Evolutionary conservation across 2,797 vertebrate species (phyloP).

Genomic region (Tragelaphus eurycerus): DNA sequence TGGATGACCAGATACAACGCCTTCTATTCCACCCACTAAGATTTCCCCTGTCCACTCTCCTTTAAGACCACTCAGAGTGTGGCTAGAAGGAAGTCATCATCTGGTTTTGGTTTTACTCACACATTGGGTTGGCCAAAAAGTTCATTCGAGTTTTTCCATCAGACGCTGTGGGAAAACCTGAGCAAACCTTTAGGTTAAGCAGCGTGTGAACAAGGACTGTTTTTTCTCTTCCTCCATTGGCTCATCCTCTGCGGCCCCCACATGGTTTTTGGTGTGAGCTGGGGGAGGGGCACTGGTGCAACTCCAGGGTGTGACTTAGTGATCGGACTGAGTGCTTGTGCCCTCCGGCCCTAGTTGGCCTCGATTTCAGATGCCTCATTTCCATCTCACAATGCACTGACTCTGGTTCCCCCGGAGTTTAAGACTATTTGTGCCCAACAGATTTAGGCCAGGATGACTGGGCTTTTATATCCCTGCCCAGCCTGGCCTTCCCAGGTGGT

Average conservation of each 20-base stretch:
- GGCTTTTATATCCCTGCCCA: background rate
- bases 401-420: background rate
- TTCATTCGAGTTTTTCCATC: background rate
- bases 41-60: background rate
- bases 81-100: background rate
- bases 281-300: background rate
- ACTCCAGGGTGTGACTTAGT: background rate
- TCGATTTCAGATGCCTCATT: background rate
- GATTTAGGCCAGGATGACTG: background rate
- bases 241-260: background rate
- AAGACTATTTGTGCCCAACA: background rate
- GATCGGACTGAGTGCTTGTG: background rate
- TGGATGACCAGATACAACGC: background rate
- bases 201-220: background rate
- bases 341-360: background rate
- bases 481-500: background rate
- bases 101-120: background rate
- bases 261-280: background rate
- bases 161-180: rapidly evolving
- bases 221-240: background rate
- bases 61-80: background rate
- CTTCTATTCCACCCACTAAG: background rate
- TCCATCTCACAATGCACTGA: background rate
- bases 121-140: background rate
- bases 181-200: background rate